Percentiles rank a stretch among this genome's conserved stretches.
Conservation (phyloP, 1,140 invertebrate species). For the Chelonus insularis region DNA sequence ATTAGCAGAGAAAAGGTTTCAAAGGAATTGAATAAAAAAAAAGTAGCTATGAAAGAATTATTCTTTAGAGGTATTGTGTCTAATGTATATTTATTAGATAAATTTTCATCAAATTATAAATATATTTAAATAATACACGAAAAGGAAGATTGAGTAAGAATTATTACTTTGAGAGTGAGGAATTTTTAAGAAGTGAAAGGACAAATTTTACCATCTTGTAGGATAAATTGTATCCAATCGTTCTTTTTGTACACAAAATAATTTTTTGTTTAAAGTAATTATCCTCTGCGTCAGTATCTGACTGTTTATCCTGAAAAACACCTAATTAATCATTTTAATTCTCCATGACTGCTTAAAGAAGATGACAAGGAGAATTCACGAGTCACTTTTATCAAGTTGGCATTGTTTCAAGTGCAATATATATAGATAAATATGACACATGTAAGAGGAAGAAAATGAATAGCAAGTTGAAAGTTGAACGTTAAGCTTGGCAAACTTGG, state of each 20-base stretch:
- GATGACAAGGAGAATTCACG: background rate
- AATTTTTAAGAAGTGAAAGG: too few relatives aligned
- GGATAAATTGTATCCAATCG: too few relatives aligned
- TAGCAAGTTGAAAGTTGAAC: conserved; percentile 12
- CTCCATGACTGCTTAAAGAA: background rate
- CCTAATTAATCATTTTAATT: conserved; percentile 15
- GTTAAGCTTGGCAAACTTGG: conserved; percentile 1
- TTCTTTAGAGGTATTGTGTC: background rate
- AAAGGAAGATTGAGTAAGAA: too few relatives aligned
- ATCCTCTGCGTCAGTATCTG: background rate
- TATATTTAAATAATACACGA: too few relatives aligned
- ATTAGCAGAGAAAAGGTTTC: background rate
- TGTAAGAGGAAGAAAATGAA: conserved; percentile 6
- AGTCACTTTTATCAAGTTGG: background rate
- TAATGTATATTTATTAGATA: background rate
- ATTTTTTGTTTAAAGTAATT: too few relatives aligned
- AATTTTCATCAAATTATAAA: background rate
- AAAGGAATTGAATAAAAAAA: background rate
- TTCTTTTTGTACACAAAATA: too few relatives aligned
- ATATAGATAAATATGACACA: conserved; percentile 1
- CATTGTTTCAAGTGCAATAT: conserved; percentile 14
- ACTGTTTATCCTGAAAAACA: background rate
- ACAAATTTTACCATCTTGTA: too few relatives aligned
- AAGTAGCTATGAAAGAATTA: background rate
- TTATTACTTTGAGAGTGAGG: too few relatives aligned